Percentiles rank a stretch among this genome's conserved stretches.
These are phyloP conservation scores for Ursus arctos DNA, from an alignment of 2,113 vertebrate genomes.

Conservation along the genomic window DNA sequence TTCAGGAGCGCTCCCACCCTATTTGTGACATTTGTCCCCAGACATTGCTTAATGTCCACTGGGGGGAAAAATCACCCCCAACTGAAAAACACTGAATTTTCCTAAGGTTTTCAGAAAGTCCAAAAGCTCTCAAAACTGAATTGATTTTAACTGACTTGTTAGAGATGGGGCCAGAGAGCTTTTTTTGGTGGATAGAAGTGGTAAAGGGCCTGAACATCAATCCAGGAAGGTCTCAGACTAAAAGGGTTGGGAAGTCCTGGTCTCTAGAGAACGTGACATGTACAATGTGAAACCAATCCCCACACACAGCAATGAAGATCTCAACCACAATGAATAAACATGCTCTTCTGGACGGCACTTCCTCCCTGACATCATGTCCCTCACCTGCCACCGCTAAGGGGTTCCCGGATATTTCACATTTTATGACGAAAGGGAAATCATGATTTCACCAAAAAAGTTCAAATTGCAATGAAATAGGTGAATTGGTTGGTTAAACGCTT, in stretches of 20 bases:
- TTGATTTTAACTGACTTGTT: background rate
- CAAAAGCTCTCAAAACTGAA: background rate
- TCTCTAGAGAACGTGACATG: background rate
- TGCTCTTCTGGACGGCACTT: background rate
- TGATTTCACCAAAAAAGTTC: background rate
- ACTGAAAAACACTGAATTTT: background rate
- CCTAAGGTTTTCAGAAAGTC: background rate
- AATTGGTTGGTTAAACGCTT: background rate
- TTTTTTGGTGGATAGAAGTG: background rate
- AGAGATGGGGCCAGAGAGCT: background rate
- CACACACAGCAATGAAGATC: background rate
- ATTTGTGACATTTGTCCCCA: background rate
- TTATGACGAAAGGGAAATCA: constrained; percentile 23
- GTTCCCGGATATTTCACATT: background rate
- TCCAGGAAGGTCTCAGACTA: background rate
- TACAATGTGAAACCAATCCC: background rate
- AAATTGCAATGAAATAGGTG: background rate
- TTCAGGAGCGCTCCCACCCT: background rate
- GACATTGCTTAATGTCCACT: background rate
- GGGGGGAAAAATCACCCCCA: background rate
- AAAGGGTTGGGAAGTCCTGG: background rate
- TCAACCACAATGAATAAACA: background rate
- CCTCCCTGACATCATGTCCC: background rate
- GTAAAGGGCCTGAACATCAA: background rate
- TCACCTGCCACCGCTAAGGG: background rate